Evolutionary conservation across 1,140 invertebrate species (phyloP), one percentile per base, ranked within the genome.

Genomic region (Heliconius congener): DNA sequence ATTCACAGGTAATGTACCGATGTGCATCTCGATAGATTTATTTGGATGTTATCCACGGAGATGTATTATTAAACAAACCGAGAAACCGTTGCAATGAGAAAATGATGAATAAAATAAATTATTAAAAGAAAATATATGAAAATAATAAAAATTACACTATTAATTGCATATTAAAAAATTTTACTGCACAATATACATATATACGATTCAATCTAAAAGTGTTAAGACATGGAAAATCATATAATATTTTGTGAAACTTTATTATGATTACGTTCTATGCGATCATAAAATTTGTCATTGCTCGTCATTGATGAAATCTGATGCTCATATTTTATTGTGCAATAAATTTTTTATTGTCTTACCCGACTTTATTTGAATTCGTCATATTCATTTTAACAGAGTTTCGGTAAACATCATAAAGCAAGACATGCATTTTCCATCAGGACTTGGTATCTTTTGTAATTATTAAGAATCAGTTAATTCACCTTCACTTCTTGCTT

Each of bases 281-380:
- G 80, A 77, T 83, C 82, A 81, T 87, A 87, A 88, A 87, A 76
- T 80, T 66, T 66, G 50, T 52, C 27, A 78, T 84, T 84, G 80
- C 80, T 87, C 79, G 85, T 83, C 85, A 87, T 82, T 88, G 85
- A 87, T 87, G 84, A 87, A 88, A 88, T 87, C 76, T 84, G 82
- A 81, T 82, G 74, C 83, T 85, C 79, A 85, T 85, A 85, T 86
- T 89, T 90, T 88, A 90, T 88, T 85, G 82, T 84, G 82, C 86
- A 84, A 88, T 89, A 88, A 90, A n/a, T 78, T 85, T 86, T 91
- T 89, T 86, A 89, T 60, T 87, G 83, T 84, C 80, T 80, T 81
- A 42, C 80, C 55, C 52, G 30, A 76, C 75, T 76, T 76, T 83
- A 81, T 78, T 83, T 77, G 27, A 66, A 73, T 78, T 52, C 39